Base-by-base conservation (phyloP, 1,140 invertebrate species). In the Ceratoteleas bidentatus region DNA sequence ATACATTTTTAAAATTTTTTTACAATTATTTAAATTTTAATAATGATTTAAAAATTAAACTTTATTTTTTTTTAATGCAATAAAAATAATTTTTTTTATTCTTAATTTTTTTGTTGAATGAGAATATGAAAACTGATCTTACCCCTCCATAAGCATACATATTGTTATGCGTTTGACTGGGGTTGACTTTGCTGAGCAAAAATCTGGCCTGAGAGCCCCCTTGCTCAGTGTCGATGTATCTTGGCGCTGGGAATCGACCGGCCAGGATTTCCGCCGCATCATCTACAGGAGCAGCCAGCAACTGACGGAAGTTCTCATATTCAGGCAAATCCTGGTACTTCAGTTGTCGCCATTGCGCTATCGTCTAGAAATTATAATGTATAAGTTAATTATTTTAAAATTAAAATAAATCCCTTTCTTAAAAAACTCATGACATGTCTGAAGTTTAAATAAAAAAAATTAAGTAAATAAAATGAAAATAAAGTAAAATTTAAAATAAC, bases 131-230 rank as follows among this genome's bases (percentile, higher is more conserved):
- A 72, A 50, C 53, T 56, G n/a, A 87, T 95, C 95, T 96, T 92
- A 98, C 97, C 90, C 95, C 95, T 88, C 96, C 96, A 90, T 97
- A 98, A 7, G 96, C 95, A 92, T 98, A 99, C 96, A 98, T 97
- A 88, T 99, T 99, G 92, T 99, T 99, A 91, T 99, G 99, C n/a
- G 99, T 99, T 88, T 99, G 96, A 82, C 98, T 99, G 24, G 99
- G 99, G 92, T 99, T 99, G 9, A 99, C 99, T 95, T 99, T 99
- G 4, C 97, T 99, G 14, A 99, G 91, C 62, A 99, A 93, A 92
- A 99, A 99, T 85, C 99, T 94, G 52, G 99, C 98, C 94, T 99
- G 93, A 16, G 98, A 99, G 8, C 98, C 98, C 43, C 98, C 98
- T 86, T 99, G 97, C 91, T 99, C 98, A 0, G 99, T 99, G 87